Evolutionary conservation across 1,140 invertebrate species (phyloP), one percentile per base, ranked within the genome.

Genomic region (Anastatus disparis): DNA sequence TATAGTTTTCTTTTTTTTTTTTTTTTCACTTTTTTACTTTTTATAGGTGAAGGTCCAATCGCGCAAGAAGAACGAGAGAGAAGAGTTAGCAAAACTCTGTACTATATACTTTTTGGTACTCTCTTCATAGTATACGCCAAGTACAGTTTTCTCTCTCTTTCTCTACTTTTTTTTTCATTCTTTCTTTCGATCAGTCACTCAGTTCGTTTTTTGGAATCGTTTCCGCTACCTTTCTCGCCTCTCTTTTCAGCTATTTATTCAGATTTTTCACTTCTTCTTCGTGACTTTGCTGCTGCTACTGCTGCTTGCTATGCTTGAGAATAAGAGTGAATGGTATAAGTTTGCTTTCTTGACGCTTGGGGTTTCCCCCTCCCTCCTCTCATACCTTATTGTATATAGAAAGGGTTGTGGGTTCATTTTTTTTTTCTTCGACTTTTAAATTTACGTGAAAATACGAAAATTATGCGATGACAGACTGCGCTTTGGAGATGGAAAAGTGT

Each of bases 1-100:
- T 46, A 64, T 40, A 67, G 56, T 61, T 81, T 76, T 73, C 74
- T 42, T n/a, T n/a, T n/a, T n/a, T n/a, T n/a, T n/a, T n/a, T n/a
- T n/a, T n/a, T n/a, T n/a, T n/a, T n/a, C n/a, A n/a, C n/a, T n/a
- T n/a, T n/a, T n/a, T n/a, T n/a, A n/a, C n/a, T n/a, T n/a, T n/a
- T n/a, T n/a, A n/a, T n/a, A n/a, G n/a, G n/a, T n/a, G n/a, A 22
- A 29, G 56, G 27, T 15, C 26, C 38, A 58, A 48, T 56, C 63
- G 52, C 2, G 29, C 27, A 52, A 38, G 40, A 35, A 20, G 61
- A n/a, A n/a, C 58, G 42, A 38, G 66, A 71, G 78, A n/a, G n/a
- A n/a, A n/a, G n/a, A n/a, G n/a, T n/a, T n/a, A n/a, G n/a, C n/a
- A n/a, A n/a, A n/a, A n/a, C n/a, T n/a, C n/a, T n/a, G n/a, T n/a